Evolutionary conservation across 2,888 invertebrate species (phyloP).

Genomic region (Ctena decussata): DNA sequence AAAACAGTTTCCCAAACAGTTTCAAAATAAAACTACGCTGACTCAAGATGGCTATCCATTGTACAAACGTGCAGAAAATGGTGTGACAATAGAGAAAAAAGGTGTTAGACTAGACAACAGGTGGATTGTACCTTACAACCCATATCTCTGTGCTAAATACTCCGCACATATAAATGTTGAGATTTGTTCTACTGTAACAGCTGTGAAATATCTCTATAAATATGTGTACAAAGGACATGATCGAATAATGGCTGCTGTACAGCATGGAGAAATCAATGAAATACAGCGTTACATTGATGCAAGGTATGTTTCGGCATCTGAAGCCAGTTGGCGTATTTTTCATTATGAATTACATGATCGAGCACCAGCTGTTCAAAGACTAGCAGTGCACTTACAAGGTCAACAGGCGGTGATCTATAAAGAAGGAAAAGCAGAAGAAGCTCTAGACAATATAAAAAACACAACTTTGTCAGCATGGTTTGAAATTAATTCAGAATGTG

Average conservation of each 20-base stretch:
- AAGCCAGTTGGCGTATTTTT: conserved; percentile 84
- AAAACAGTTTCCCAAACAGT: conserved; percentile 4
- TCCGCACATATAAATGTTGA: conserved; percentile 39
- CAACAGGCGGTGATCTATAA: conserved; percentile 65
- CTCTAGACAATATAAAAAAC: conserved; percentile 3
- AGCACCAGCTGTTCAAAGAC: conserved; percentile 68
- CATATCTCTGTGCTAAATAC: conserved; percentile 24
- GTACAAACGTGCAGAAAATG: conserved; percentile 23
- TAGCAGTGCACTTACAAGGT: conserved; percentile 69
- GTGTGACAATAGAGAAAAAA: neutral
- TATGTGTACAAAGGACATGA: conserved; percentile 45
- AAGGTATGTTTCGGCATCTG: conserved; percentile 45
- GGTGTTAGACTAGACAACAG: conserved; percentile 33
- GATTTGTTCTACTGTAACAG: conserved; percentile 20
- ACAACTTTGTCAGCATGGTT: conserved; percentile 48
- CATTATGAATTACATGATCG: conserved; percentile 81
- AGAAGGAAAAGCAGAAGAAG: conserved; percentile 32
- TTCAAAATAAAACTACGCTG: conserved; percentile 6
- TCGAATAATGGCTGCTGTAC: conserved; percentile 6
- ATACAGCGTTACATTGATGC: conserved; percentile 13
- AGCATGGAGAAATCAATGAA: conserved; percentile 8
- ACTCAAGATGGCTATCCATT: conserved; percentile 25
- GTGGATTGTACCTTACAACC: conserved; percentile 42
- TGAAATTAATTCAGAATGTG: conserved; percentile 32
- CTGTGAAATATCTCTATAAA: conserved; percentile 45